Evolutionary conservation across 2,888 invertebrate genomes (phyloP), one percentile per base, ranked within the genome.

Genomic region (Uropetala carovei): DNA sequence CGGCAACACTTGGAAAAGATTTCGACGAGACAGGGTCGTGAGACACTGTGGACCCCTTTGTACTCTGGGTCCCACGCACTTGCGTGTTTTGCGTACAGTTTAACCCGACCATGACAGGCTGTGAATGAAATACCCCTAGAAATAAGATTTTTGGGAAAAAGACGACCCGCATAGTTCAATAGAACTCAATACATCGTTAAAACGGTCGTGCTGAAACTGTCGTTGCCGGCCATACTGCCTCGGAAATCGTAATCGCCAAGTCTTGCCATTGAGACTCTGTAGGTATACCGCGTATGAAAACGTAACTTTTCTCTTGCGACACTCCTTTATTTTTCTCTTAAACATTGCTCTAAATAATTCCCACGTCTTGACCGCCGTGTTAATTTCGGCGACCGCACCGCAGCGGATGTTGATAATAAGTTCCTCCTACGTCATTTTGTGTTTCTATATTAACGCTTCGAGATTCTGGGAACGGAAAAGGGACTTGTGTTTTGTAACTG

Each of bases 401-500:
- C 18, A 27, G 18, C 75, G 75, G 75, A 75, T 75, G 75, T 75
- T 75, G 75, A 75, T 75, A 75, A 27, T 27, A 75, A 75, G 22
- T 75, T 75, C 75, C 75, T 75, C 22, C 75, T 75, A 22, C 75
- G 75, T 27, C 75, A 75, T 75, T 75, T 22, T 75, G 22, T 75
- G 27, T 75, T 75, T 27, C 27, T 75, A 43, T 3, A 43, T 43
- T 22, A 27, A 22, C 22, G 75, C 27, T 75, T 75, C 22, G 22
- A 22, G 22, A 27, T 68, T n/a, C 68, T 68, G n/a, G 22, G 68
- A 75, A 27, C 75, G 75, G 75, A 75, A 75, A 75, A 27, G 22
- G 75, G 75, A 75, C 22, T 75, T 22, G 22, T 22, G 22, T 75
- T 75, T 75, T 22, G 22, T 22, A 75, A 22, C 7, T 27, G 22